Percentiles rank a stretch among this genome's conserved stretches.
These are phyloP conservation scores for Amblyjoppa fuscipennis DNA, from an alignment of 2,888 invertebrate genomes.

Conservation along the genomic window DNA sequence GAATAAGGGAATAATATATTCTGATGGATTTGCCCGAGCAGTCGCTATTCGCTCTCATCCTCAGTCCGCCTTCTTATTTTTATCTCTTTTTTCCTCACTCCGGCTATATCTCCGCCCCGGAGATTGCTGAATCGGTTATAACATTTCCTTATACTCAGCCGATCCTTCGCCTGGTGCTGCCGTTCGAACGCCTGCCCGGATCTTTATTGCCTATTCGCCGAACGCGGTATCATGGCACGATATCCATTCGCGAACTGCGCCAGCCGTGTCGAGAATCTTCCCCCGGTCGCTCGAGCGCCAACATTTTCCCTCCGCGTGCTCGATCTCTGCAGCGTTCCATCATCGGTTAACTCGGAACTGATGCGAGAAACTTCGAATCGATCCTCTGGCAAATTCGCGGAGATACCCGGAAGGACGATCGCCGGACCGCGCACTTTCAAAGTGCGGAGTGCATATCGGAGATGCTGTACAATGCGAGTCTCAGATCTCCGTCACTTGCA, in stretches of 20 bases:
- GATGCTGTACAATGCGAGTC: too few relatives aligned
- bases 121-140: constrained; percentile 63
- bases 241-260: constrained; percentile 44
- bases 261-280: constrained; percentile 14
- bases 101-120: constrained; percentile 18
- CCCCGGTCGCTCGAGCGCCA: not conserved
- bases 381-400: too few relatives aligned
- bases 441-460: too few relatives aligned
- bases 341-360: not conserved
- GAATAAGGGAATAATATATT: constrained; percentile 41
- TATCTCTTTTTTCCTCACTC: not conserved
- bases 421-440: too few relatives aligned
- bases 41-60: not conserved
- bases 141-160: constrained; percentile 49
- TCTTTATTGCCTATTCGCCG: constrained; percentile 63
- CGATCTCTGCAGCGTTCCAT: not conserved
- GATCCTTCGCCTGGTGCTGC: not conserved
- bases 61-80: too few relatives aligned
- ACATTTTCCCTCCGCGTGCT: not conserved
- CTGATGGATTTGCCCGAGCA: constrained; percentile 49
- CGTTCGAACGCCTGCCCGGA: constrained; percentile 7
- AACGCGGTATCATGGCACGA: constrained; percentile 50
- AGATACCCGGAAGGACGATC: too few relatives aligned
- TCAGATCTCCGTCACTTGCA: too few relatives aligned
- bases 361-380: not conserved